Percentiles rank a stretch among this genome's conserved stretches.
Conservation (phyloP, 2,113 vertebrate species). For the Sorex fumeus region DNA sequence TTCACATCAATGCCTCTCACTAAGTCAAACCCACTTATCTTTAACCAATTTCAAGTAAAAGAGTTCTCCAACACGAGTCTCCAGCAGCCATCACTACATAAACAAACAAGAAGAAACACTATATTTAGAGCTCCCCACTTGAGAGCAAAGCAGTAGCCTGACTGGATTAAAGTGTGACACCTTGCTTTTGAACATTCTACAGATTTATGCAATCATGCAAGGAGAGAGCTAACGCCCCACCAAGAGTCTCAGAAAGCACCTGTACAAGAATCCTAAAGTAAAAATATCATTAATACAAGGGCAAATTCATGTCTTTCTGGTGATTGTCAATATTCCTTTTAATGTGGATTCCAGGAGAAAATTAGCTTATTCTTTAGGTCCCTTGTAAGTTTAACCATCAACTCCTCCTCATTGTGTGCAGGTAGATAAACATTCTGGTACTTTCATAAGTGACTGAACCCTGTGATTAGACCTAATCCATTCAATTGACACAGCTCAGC, state of each 20-base stretch:
- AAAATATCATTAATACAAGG: neutral
- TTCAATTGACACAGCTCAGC: neutral
- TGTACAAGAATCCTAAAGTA: neutral
- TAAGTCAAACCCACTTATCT: no score
- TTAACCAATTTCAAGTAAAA: no score
- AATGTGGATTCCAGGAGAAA: conserved; percentile 28
- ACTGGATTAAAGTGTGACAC: neutral
- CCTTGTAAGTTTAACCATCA: neutral
- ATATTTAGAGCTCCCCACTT: no score
- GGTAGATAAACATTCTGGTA: neutral
- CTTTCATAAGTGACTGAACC: neutral
- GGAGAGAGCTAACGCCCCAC: neutral
- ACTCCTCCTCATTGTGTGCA: neutral
- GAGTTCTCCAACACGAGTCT: no score
- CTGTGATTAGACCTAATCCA: neutral
- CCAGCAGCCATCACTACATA: no score
- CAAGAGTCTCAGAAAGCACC: neutral
- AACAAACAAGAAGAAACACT: no score
- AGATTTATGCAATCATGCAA: neutral
- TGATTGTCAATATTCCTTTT: neutral
- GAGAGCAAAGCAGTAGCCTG: neutral
- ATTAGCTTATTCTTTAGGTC: conserved; percentile 3
- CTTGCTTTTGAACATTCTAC: neutral
- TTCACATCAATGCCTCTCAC: no score
- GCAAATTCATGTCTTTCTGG: neutral